Evolutionary conservation across 2,113 vertebrate species (phyloP).

Genomic region (Amphiprion ocellaris): DNA sequence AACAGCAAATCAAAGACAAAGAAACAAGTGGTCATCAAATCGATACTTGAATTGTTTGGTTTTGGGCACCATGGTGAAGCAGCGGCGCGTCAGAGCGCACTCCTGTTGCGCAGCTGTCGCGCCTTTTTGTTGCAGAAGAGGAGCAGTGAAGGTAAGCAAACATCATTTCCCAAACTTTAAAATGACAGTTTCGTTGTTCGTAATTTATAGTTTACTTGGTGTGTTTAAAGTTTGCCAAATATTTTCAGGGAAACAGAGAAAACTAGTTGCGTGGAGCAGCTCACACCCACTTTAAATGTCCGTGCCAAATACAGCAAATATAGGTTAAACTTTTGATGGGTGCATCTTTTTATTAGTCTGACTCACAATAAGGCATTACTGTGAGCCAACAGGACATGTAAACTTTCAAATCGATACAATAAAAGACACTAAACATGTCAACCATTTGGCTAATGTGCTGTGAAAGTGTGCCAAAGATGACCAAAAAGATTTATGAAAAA

Average conservation of each 20-base stretch:
- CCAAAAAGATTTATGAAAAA: background rate
- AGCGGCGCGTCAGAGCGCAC: conserved; percentile 56
- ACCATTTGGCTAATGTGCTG: background rate
- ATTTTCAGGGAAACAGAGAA: too few species aligned
- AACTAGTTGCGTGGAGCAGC: too few species aligned
- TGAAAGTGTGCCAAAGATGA: background rate
- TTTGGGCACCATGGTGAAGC: conserved; percentile 67
- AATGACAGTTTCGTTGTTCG: background rate
- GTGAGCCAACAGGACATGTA: too few species aligned
- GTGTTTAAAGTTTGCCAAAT: background rate
- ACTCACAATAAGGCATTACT: too few species aligned
- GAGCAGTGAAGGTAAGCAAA: conserved; percentile 55
- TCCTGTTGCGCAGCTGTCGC: conserved; percentile 44
- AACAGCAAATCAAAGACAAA: background rate
- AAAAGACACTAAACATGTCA: too few species aligned
- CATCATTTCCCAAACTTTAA: background rate
- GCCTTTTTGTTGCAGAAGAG: conserved; percentile 52
- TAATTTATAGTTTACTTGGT: background rate
- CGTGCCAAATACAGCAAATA: too few species aligned
- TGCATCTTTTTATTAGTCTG: too few species aligned
- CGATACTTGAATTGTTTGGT: background rate
- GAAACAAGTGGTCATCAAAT: background rate
- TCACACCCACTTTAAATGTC: too few species aligned
- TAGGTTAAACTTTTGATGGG: too few species aligned
- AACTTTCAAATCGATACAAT: too few species aligned